These are phyloP conservation scores for Sesamia nonagrioides DNA, from an alignment of 1,140 invertebrate genomes.

Conservation along the genomic window DNA sequence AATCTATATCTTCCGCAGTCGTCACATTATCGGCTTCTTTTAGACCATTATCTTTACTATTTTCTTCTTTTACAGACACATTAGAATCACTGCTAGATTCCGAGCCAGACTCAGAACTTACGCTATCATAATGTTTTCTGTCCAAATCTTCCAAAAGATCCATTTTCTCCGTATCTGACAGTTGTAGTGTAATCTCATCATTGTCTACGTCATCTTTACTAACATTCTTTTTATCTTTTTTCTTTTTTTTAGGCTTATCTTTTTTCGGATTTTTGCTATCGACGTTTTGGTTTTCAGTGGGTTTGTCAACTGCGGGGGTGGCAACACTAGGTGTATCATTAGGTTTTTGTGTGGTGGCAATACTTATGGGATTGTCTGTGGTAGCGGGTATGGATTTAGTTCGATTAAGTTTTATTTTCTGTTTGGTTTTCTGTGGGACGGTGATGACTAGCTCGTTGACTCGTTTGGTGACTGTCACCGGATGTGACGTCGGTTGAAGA, in stretches of 20 bases:
- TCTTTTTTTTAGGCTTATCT: slow-evolving; percentile 61
- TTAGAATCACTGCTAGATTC: slow-evolving; percentile 55
- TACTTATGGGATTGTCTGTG: slow-evolving; percentile 29
- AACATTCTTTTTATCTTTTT: slow-evolving; percentile 69
- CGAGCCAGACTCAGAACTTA: slow-evolving; percentile 66
- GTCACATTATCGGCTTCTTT: slow-evolving; percentile 26
- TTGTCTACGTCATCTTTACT: slow-evolving; percentile 75
- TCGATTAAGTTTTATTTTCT: slow-evolving; percentile 84
- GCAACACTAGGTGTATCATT: not conserved
- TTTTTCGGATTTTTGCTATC: slow-evolving; percentile 8
- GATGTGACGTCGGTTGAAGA: not conserved
- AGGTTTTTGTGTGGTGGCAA: not conserved
- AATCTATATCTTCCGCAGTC: slow-evolving; percentile 13
- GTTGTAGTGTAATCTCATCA: slow-evolving; percentile 83
- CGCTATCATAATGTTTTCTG: slow-evolving; percentile 68
- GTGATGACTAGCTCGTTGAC: slow-evolving; percentile 77
- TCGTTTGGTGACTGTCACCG: slow-evolving; percentile 66
- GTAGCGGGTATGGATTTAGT: slow-evolving; percentile 61
- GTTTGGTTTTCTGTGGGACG: slow-evolving; percentile 68
- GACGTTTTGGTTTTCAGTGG: not conserved
- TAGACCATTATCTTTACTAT: slow-evolving; percentile 31
- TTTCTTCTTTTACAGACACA: slow-evolving; percentile 39
- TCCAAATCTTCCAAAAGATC: slow-evolving; percentile 83
- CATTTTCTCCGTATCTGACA: slow-evolving; percentile 86
- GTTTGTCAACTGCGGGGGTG: not conserved